A percentile compares a stretch with the other conserved stretches of the same genome.
These are phyloP conservation scores for Nysson spinosus DNA, from an alignment of 2,888 invertebrate genomes.

Conservation along the genomic window DNA sequence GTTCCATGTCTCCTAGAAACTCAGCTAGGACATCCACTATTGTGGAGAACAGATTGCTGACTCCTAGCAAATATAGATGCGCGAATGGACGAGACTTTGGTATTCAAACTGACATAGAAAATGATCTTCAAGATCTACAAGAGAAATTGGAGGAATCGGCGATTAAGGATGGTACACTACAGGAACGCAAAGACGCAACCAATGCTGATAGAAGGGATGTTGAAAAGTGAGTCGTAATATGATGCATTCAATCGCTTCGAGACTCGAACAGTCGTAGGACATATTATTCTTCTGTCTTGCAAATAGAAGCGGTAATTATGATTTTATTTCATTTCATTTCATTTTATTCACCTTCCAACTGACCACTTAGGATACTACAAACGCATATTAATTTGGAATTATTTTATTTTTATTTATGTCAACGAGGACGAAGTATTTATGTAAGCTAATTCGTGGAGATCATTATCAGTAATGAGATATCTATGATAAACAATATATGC, in stretches of 20 bases:
- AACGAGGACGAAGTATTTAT: too few species aligned
- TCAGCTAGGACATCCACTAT: conserved; percentile 56
- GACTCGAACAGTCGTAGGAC: conserved; percentile 39
- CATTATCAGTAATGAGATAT: too few species aligned
- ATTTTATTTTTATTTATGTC: not conserved
- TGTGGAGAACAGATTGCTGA: conserved; percentile 79
- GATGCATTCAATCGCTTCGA: conserved; percentile 40
- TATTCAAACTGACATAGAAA: conserved; percentile 85
- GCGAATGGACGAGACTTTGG: conserved; percentile 81
- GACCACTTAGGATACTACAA: not conserved
- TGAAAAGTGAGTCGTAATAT: conserved; percentile 68
- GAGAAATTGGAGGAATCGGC: conserved; percentile 50
- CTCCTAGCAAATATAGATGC: conserved; percentile 80
- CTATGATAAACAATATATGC: too few species aligned
- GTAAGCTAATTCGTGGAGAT: too few species aligned
- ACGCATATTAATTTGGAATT: not conserved
- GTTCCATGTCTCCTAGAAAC: conserved; percentile 26
- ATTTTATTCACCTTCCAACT: conserved; percentile 4
- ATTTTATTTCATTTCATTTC: conserved; percentile 35
- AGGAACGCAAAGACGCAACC: conserved; percentile 84
- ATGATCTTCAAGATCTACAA: conserved; percentile 79
- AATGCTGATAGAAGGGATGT: conserved; percentile 79
- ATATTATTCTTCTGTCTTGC: conserved; percentile 50
- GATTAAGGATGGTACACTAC: conserved; percentile 80
- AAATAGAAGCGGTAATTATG: conserved; percentile 53